Percentiles rank a stretch among this genome's conserved stretches.
phyloP scores from a whole-genome alignment of 2,113 vertebrate species.

The Tragelaphus strepsiceros region DNA sequence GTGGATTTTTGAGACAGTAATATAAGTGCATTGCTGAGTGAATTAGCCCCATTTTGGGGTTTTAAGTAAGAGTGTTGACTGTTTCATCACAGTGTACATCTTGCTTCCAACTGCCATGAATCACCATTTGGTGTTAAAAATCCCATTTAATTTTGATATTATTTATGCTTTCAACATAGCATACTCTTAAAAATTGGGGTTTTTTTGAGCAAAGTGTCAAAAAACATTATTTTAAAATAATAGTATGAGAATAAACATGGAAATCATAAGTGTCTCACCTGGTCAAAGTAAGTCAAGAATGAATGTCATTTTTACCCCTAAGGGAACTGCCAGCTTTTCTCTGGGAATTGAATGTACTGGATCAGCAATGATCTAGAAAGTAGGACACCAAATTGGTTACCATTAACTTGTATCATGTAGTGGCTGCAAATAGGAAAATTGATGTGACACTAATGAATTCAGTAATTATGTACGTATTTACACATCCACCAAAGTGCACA shows the following conservation, averaged over 20 bases:
- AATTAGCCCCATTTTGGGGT: neutral
- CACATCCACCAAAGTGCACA: neutral
- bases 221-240: neutral
- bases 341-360: neutral
- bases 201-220: neutral
- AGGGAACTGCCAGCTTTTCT: neutral
- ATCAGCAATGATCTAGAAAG: neutral
- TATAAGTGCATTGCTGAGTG: neutral
- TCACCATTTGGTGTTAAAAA: neutral
- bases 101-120: neutral
- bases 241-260: neutral
- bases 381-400: neutral
- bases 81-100: neutral
- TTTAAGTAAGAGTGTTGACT: neutral
- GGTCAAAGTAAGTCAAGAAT: neutral
- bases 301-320: conserved; percentile 2
- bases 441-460: neutral
- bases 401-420: neutral
- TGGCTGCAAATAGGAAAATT: neutral
- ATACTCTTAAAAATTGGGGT: neutral
- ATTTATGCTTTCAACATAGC: neutral
- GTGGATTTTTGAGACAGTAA: neutral
- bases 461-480: neutral
- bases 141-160: neutral
- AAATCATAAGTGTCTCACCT: neutral